A percentile compares a stretch with the other conserved stretches of the same genome.
Evolutionary conservation across 2,113 vertebrate species (phyloP).

Genomic region (Oenanthe melanoleuca): DNA sequence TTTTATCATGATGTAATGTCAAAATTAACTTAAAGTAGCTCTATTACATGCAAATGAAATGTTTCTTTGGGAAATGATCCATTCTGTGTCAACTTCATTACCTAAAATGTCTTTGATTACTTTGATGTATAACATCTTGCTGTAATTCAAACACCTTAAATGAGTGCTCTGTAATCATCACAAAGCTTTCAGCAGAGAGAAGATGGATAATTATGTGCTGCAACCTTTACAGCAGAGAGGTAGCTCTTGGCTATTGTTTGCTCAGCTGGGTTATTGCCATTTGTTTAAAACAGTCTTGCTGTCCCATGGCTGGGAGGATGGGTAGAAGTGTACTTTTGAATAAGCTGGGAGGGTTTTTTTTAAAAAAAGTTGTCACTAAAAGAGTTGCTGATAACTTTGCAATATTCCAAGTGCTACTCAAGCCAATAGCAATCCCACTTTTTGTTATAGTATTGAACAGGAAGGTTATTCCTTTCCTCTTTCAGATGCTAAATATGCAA

Average conservation of each 20-base stretch:
- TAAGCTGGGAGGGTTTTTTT: background rate
- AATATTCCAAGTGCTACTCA: background rate
- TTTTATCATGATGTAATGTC: conserved; percentile 5
- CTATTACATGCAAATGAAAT: conserved; percentile 12
- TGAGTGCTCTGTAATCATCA: background rate
- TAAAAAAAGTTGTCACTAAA: background rate
- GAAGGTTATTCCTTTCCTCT: background rate
- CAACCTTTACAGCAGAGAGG: background rate
- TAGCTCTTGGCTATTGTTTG: background rate
- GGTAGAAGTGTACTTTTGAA: background rate
- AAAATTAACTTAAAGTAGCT: conserved; percentile 47
- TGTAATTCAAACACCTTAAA: conserved; percentile 21
- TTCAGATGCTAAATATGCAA: background rate
- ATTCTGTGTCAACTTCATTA: conserved; percentile 34
- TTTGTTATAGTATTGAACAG: background rate
- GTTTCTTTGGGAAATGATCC: conserved; percentile 28
- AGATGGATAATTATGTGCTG: background rate
- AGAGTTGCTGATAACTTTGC: background rate
- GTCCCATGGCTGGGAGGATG: background rate
- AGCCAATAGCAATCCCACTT: accelerated
- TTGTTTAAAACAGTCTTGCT: background rate
- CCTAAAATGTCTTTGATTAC: conserved; percentile 46
- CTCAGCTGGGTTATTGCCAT: background rate
- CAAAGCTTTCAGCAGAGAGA: background rate
- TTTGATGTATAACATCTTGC: background rate